Base-by-base conservation (phyloP, 1,140 invertebrate species). In the Drosophila seguyi region DNA sequence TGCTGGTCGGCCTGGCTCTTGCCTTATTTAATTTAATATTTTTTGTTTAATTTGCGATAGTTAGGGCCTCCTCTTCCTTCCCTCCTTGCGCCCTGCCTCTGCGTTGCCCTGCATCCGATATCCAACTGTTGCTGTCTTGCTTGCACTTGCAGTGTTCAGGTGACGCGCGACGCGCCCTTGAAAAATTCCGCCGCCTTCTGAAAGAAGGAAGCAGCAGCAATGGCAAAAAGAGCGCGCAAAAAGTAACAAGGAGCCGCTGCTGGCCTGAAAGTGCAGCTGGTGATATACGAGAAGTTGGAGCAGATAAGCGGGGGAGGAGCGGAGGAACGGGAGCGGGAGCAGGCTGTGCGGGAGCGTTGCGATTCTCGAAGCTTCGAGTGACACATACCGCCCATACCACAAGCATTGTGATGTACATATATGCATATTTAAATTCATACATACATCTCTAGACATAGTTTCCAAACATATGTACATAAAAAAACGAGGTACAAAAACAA, bases 171-270 rank as follows among this genome's bases (percentile, higher is more conserved):
- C 73, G 66, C 65, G 67, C 77, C 63, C 75, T 59, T 75, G 63
- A 72, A 80, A 65, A 78, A 60, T 79, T 92, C 31, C 62, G 41
- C 47, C 55, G 41, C 47, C 55, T 55, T 50, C 48, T 75, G 42
- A 18, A 73, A 65, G 75, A 61, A 75, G 44, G 71, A 61, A 75
- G 44, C 71, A 60, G 52, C 25, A 29, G 39, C 61, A n/a, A 62
- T 22, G 44, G 41, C 22, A 66, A 84, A 80, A 85, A 84, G 45
- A 60, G 83, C 83, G 83, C 84, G 79, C 59, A 76, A 88, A 72
- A 53, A 38, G 6, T 11, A n/a, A 25, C 34, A 38, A 38, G 52
- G 34, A 38, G 14, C 50, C 14, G 27, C 20, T 6, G 47, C 47
- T 31, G n/a, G n/a, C n/a, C n/a, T 6, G 16, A 38, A 71, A 45